Conservation (phyloP, 64 coral and sea anemone species). For the Stichodactyla helianthus region DNA sequence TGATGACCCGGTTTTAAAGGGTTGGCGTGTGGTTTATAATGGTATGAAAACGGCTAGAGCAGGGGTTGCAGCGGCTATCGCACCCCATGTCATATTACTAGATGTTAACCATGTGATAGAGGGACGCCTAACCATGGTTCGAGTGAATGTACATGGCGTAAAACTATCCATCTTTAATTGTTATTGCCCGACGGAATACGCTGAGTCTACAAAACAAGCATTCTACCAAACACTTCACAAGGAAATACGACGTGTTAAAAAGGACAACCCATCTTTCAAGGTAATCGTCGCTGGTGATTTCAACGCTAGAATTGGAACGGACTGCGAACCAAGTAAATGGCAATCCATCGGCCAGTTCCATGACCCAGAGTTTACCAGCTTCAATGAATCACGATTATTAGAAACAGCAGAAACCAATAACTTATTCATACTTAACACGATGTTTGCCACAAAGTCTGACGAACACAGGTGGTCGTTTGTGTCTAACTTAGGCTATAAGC, state of each 20-base stretch:
- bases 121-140: not conserved
- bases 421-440: conserved; percentile 17
- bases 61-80: not conserved
- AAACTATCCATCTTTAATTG: conserved; percentile 3
- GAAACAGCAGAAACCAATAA: conserved; percentile 16
- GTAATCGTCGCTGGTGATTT: conserved; percentile 1
- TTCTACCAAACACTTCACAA: conserved; percentile 6
- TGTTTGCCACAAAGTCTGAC: conserved; percentile 8
- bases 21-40: conserved; percentile 16
- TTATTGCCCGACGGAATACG: conserved; percentile 11
- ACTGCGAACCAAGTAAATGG: conserved; percentile 10
- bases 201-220: conserved; percentile 6
- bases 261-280: not conserved
- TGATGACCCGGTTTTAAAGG: conserved; percentile 4
- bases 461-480: conserved; percentile 13
- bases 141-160: not conserved
- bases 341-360: conserved; percentile 17
- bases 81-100: conserved; percentile 16
- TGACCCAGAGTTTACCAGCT: conserved; percentile 5
- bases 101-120: not conserved
- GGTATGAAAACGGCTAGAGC: conserved; percentile 6
- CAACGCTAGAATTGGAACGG: not conserved
- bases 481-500: conserved; percentile 12
- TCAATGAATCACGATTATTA: conserved; percentile 2
- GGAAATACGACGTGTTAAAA: conserved; percentile 15